Evolutionary conservation across 1,140 invertebrate genomes (phyloP).

Genomic region (Cepaea nemoralis): DNA sequence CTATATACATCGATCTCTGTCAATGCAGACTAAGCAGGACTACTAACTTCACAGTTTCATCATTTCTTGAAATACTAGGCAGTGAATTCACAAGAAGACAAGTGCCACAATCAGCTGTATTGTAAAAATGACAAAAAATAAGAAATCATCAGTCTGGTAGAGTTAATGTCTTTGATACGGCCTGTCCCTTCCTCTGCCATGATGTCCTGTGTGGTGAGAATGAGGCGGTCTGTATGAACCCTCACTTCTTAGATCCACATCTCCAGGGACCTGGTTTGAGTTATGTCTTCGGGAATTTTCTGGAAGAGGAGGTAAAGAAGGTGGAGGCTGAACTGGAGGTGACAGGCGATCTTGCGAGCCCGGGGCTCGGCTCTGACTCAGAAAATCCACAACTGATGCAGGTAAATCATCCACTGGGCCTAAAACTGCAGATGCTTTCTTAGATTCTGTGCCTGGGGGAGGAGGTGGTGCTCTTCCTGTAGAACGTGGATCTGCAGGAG

Average conservation of each 20-base stretch:
- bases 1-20: no score
- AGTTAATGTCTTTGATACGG: not conserved
- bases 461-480: constrained; percentile 37
- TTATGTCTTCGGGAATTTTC: not conserved
- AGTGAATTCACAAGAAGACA: no score
- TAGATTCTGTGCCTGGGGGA: constrained; percentile 44
- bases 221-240: not conserved
- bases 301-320: constrained; percentile 36
- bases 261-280: not conserved
- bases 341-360: not conserved
- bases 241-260: not conserved
- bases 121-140: not conserved
- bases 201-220: not conserved
- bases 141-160: not conserved
- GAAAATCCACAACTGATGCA: constrained; percentile 8
- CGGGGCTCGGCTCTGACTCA: not conserved
- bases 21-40: no score
- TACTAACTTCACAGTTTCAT: no score
- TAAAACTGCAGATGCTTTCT: not conserved
- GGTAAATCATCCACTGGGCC: constrained; percentile 3
- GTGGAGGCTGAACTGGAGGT: constrained; percentile 42
- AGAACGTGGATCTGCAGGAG: not conserved
- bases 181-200: not conserved
- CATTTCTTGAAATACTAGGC: no score
- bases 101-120: not conserved